Evolutionary conservation across 1,140 invertebrate species (phyloP), one percentile per base, ranked within the genome.

Genomic region (Pseudomyrmex pallidus): DNA sequence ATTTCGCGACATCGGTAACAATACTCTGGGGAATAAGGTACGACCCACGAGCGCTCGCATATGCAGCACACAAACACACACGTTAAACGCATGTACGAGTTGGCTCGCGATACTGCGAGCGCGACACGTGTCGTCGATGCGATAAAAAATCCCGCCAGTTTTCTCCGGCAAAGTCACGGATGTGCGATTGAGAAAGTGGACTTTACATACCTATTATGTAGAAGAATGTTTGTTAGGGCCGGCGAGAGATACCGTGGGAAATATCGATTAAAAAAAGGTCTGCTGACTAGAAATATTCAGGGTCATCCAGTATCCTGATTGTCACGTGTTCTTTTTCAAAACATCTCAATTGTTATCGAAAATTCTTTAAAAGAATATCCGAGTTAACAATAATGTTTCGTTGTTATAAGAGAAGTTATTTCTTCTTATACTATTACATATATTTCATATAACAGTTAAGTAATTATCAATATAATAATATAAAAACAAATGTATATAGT

Each of bases 1-100:
- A 86, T 82, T 35, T 62, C 84, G 84, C 84, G 56, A 86, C 48
- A 87, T 57, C 54, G 68, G 84, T 88, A 88, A 89, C 84, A 89
- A 88, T 88, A 88, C 76, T 68, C 85, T 20, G 57, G 9, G 12
- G 35, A 48, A 88, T 88, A 88, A 89, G 70, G 68, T 67, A 56
- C 63, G 84, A 64, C 15, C 5, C 20, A 46, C 54, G 59, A 64
- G 62, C 70, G 62, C 74, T 52, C 59, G 64, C 59, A 59, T 61
- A 57, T 68, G 57, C 76, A 73, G 22, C 48, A 35, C 59, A 48
- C 46, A 50, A 9, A 62, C n/a, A 7, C 5, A 20, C 10, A 35
- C 48, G 2, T 3, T 35, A 7, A 59, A 5, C 46, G 46, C 35
- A 25, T 22, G 67, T 62, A 62, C 78, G 44, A 73, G 25, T 44